A percentile compares a stretch with the other conserved stretches of the same genome.
phyloP scores from a whole-genome alignment of 2,888 invertebrate species.

The Eutolmus rufibarbis region DNA sequence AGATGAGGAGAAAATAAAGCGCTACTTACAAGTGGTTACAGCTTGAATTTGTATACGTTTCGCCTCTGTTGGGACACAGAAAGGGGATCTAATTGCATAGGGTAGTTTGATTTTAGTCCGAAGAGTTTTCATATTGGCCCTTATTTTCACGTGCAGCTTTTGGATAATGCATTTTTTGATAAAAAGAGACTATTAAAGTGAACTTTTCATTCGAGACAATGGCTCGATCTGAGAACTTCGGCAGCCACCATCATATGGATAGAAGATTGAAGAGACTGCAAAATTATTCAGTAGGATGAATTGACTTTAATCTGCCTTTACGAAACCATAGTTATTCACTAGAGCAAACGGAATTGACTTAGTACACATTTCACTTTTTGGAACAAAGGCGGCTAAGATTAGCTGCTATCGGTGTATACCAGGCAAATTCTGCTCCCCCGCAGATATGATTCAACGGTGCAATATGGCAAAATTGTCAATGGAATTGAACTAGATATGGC shows the following conservation, averaged over 20 bases:
- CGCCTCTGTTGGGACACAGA: not conserved
- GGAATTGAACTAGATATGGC: not conserved
- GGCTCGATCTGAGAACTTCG: not conserved
- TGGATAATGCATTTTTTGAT: not conserved
- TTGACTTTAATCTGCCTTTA: slow-evolving; percentile 1
- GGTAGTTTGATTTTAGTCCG: not conserved
- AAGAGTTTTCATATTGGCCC: not conserved
- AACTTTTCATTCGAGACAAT: not conserved
- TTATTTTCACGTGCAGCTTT: not conserved
- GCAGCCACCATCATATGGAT: not conserved
- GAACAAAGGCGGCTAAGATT: slow-evolving; percentile 42
- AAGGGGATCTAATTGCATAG: not conserved
- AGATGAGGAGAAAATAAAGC: not conserved
- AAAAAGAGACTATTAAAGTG: not conserved
- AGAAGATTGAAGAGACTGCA: not conserved
- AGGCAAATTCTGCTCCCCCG: not conserved
- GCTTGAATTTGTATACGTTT: not conserved
- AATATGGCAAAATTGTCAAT: slow-evolving; percentile 6
- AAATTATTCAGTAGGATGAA: not conserved
- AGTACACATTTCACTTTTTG: slow-evolving; percentile 39
- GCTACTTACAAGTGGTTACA: not conserved
- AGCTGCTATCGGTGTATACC: slow-evolving; percentile 33
- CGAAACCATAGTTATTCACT: not conserved
- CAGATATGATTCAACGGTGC: not conserved
- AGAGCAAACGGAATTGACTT: slow-evolving; percentile 38